These are phyloP conservation scores for Felis catus DNA, from an alignment of 2,113 vertebrate species.

Conservation along the genomic window F.catus_Fca126_mat1.0 CM031426.1:30745501-30746000, in stretches of 20 bases:
- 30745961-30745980: background rate
- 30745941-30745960: background rate
- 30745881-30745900: background rate
- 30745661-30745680: background rate
- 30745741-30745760: background rate
- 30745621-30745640: background rate
- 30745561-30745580: background rate
- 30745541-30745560: background rate
- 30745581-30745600: background rate
- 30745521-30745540: background rate
- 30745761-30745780: background rate
- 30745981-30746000: background rate
- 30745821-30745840: background rate
- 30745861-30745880: background rate
- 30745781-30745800: background rate
- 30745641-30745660: background rate
- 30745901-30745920: background rate
- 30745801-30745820: background rate
- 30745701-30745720: background rate
- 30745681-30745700: background rate
- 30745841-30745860: background rate
- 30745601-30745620: background rate
- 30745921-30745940: background rate
- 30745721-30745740: background rate
- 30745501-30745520: background rate